Base-by-base conservation (phyloP, 2,797 vertebrate genomes). In the Coregonus suidteri region DNA sequence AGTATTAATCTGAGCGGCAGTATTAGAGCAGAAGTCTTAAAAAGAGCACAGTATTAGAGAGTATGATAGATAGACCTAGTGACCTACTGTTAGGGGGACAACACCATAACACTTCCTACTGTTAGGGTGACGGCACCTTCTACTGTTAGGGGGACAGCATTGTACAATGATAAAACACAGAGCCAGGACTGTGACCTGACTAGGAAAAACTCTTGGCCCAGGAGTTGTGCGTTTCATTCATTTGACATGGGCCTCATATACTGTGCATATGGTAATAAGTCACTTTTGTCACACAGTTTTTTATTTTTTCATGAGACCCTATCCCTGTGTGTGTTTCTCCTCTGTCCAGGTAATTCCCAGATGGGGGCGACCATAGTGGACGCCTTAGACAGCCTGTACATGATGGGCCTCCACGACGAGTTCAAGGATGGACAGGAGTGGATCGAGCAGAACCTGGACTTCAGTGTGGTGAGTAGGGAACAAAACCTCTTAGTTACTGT, bases 361-460 rank as follows among this genome's bases (percentile, higher is more conserved):
- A 93, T 99, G 85, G 98, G 98, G 79, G 98, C 98, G 77, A 97
- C 96, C 72, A 98, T 99, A 77, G 97, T 99, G 88, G 98, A 99
- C 75, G 97, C 98, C 68, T 87, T 99, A 88, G 98, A 99, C 93
- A 98, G 96, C 2, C 96, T 99, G 75, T 99, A 97, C 88, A 98
- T 99, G 82, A 99, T 99, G 98, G 98, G 98, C 31, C 96, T 99
- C 75, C 96, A 96, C 0, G 95, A 97, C 65, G 98, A 99, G 92
- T 99, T 99, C 92, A 96, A 95, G 91, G 97, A 99, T 73, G 97
- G 96, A 64, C 96, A 99, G 87, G 97, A 96, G 79, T 99, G 98
- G 98, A 97, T 99, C 77, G 95, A 97, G 78, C 96, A 98, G 88
- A 98, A 97, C 83, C 95, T 99, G 91, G 98, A 99, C 93, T 99